Percentiles rank a stretch among this genome's conserved stretches.
These are phyloP conservation scores for Emmelina monodactyla DNA, from an alignment of 2,888 invertebrate species.

Conservation along the genomic window DNA sequence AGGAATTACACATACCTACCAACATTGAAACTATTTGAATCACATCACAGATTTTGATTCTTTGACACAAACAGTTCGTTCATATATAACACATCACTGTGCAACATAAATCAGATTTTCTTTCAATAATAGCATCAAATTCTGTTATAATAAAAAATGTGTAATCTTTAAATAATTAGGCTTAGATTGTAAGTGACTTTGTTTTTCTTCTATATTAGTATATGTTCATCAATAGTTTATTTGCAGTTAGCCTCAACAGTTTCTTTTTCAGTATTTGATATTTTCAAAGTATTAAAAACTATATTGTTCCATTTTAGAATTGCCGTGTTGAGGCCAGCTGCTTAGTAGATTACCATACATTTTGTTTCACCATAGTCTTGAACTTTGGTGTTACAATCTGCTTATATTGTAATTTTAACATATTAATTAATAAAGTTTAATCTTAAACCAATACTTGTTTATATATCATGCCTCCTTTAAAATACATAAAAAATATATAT, in stretches of 20 bases:
- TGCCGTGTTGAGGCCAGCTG: not conserved
- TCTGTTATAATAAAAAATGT: too few species aligned
- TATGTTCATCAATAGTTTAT: not conserved
- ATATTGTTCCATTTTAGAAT: not conserved
- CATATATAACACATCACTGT: too few species aligned
- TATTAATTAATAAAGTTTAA: conserved; percentile 13
- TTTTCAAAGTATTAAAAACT: conserved; percentile 17
- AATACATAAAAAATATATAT: too few species aligned
- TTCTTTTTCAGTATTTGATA: conserved; percentile 17
- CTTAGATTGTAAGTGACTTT: not conserved
- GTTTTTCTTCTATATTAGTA: conserved; percentile 2
- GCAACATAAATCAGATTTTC: too few species aligned
- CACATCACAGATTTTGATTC: conserved; percentile 16
- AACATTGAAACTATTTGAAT: conserved; percentile 24
- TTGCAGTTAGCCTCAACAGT: not conserved
- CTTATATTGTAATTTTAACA: conserved; percentile 27
- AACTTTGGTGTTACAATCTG: conserved; percentile 20
- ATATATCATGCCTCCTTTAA: too few species aligned
- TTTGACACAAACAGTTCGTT: too few species aligned
- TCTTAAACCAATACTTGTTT: not conserved
- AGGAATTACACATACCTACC: conserved; percentile 13
- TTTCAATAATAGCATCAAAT: too few species aligned
- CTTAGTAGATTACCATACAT: too few species aligned
- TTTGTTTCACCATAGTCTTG: too few species aligned
- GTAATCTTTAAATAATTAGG: conserved; percentile 1